Evolutionary conservation across 64 coral and sea anemone species (phyloP).

Genomic region (Montipora cactus): DNA sequence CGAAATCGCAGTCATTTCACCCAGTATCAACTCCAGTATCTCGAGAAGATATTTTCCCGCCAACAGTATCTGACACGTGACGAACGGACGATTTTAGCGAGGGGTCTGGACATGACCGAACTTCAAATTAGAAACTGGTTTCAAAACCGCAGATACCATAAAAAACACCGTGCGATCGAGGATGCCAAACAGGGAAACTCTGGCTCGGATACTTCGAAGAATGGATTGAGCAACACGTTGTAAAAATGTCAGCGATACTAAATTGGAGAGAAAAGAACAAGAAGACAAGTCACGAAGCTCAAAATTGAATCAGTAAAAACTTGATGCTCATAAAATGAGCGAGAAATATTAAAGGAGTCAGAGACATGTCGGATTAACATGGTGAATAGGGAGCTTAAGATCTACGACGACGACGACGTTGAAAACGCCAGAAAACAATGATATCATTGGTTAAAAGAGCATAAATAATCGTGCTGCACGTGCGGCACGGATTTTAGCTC

Average conservation of each 20-base stretch:
- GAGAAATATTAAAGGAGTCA: neutral
- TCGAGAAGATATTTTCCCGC: constrained; percentile 86
- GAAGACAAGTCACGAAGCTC: neutral
- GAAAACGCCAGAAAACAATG: too few species aligned
- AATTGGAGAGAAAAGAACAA: neutral
- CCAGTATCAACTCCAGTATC: constrained; percentile 87
- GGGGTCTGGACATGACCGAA: constrained; percentile 93
- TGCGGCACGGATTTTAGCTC: too few species aligned
- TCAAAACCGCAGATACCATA: constrained; percentile 93
- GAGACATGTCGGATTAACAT: neutral
- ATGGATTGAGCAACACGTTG: neutral
- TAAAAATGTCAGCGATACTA: neutral
- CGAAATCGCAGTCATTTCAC: constrained; percentile 90
- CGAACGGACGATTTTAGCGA: constrained; percentile 83
- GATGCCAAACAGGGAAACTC: neutral
- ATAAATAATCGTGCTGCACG: too few species aligned
- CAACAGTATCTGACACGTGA: constrained; percentile 96
- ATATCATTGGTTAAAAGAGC: too few species aligned
- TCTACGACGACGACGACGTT: too few species aligned
- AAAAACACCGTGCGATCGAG: constrained; percentile 69
- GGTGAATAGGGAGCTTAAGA: neutral
- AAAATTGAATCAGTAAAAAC: neutral
- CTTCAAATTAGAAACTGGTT: constrained; percentile 98
- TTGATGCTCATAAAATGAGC: neutral
- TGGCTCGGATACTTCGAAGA: neutral